A percentile compares a stretch with the other conserved stretches of the same genome.
Evolutionary conservation across 2,888 invertebrate genomes (phyloP).

Genomic region (Pterostichus madidus): DNA sequence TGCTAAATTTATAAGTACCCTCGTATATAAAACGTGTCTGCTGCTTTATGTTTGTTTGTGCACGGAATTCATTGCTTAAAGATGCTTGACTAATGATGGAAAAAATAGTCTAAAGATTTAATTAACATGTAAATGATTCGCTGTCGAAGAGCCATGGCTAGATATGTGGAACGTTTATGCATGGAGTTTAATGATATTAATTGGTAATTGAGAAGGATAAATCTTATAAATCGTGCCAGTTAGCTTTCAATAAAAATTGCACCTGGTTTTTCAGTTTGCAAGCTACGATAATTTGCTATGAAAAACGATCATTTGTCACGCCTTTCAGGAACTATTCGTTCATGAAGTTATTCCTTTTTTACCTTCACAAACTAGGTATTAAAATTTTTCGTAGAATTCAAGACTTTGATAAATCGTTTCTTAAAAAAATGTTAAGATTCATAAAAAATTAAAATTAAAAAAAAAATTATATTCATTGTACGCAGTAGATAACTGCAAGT

Average conservation of each 20-base stretch:
- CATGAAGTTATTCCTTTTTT: not conserved
- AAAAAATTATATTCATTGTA: too few species aligned
- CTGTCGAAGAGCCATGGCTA: not conserved
- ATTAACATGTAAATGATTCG: slow-evolving; percentile 44
- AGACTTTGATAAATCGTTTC: slow-evolving; percentile 39
- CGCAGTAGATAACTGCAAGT: too few species aligned
- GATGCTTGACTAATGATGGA: slow-evolving; percentile 12
- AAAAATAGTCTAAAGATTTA: slow-evolving; percentile 33
- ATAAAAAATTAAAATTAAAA: too few species aligned
- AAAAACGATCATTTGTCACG: slow-evolving; percentile 28
- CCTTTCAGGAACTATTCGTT: slow-evolving; percentile 2
- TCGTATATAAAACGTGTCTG: not conserved
- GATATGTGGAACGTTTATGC: slow-evolving; percentile 20
- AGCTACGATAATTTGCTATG: slow-evolving; percentile 29
- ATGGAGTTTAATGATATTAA: slow-evolving; percentile 38
- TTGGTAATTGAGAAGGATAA: slow-evolving; percentile 33
- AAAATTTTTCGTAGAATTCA: slow-evolving; percentile 1
- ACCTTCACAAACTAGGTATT: not conserved
- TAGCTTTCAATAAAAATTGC: slow-evolving; percentile 29
- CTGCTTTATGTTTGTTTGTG: slow-evolving; percentile 14
- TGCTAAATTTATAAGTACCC: slow-evolving; percentile 56
- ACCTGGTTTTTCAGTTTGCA: slow-evolving; percentile 19
- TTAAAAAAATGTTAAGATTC: not conserved
- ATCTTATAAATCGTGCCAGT: slow-evolving; percentile 28
- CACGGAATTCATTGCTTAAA: slow-evolving; percentile 13